Evolutionary conservation across 2,888 invertebrate species (phyloP), one percentile per base, ranked within the genome.

Genomic region (Galeopsomyia nigrocyanea): DNA sequence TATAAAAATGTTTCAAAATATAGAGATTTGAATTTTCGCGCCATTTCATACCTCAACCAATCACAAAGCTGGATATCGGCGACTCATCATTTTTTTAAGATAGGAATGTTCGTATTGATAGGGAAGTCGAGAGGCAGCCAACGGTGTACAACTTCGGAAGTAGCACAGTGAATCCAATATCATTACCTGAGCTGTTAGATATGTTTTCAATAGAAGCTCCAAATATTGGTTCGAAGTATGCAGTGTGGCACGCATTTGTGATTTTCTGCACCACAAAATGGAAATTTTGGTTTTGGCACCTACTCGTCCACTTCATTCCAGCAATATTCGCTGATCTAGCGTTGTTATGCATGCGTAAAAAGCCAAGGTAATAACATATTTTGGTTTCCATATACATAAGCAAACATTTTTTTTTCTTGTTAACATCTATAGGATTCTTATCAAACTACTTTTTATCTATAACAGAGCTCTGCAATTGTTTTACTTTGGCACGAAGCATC

Each of bases 91-190:
- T 26, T 26, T 26, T 26, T 26, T 26, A 26, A 3, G 2, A 26
- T 26, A 3, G n/a, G n/a, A n/a, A 26, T 26, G 26, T 53, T 19
- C 7, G n/a, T 5, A 14, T 53, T 19, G 60, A 19, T 61, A 79
- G 78, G 65, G 75, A 74, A 71, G 50, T 58, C 5, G 70, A 69
- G 0, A 72, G 71, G 79, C 80, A 84, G 80, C 78, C 87, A 75
- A 88, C 90, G 0, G 90, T 96, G 56, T 96, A 93, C 87, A 97
- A 97, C 87, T 95, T 92, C 85, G 94, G 95, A 2, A 93, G 95
- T 1, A 94, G 95, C 0, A 88, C 89, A 1, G 90, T 93, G 76
- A 96, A 96, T 83, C 77, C 78, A 22, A 64, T 77, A 0, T 63
- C 56, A 1, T 13, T 74, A 1, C 19, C 47, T n/a, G 22, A 21